phyloP scores from a whole-genome alignment of 2,797 vertebrate genomes.

The Gobio occitaniae region DNA sequence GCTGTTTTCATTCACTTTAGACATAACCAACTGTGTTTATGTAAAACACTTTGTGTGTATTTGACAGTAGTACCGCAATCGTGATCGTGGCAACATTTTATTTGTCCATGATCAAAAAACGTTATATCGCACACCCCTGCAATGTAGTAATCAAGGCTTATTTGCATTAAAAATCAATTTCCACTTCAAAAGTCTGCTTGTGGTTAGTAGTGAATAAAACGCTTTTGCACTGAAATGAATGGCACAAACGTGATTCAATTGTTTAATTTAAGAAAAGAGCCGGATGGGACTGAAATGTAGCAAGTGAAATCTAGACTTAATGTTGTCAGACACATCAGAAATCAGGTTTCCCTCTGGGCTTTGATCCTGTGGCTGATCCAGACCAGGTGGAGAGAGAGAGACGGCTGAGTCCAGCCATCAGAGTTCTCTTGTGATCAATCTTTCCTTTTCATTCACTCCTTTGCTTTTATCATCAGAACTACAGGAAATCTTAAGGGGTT shows the following conservation, averaged over 20 bases:
- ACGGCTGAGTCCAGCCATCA: neutral
- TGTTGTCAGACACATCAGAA: neutral
- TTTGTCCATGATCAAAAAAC: no score
- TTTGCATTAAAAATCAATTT: neutral
- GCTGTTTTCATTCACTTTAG: no score
- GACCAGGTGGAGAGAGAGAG: constrained; percentile 11
- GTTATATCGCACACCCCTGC: no score
- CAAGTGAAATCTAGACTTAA: neutral
- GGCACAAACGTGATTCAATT: neutral
- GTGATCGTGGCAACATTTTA: no score
- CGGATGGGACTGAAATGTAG: neutral
- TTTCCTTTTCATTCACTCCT: constrained; percentile 50
- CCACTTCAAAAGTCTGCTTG: neutral
- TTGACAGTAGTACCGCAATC: no score
- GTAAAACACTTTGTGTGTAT: no score
- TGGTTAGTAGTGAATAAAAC: neutral
- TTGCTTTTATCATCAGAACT: constrained; percentile 13
- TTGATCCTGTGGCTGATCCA: constrained; percentile 32
- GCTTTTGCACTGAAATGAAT: neutral
- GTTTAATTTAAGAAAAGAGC: neutral
- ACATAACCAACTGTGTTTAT: no score
- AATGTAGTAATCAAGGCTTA: neutral
- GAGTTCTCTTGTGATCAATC: constrained; percentile 44
- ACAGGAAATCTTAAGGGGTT: constrained; percentile 24
- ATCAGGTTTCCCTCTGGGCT: neutral